Evolutionary conservation across 1,140 invertebrate genomes (phyloP).

Genomic region (Maniola jurtina): DNA sequence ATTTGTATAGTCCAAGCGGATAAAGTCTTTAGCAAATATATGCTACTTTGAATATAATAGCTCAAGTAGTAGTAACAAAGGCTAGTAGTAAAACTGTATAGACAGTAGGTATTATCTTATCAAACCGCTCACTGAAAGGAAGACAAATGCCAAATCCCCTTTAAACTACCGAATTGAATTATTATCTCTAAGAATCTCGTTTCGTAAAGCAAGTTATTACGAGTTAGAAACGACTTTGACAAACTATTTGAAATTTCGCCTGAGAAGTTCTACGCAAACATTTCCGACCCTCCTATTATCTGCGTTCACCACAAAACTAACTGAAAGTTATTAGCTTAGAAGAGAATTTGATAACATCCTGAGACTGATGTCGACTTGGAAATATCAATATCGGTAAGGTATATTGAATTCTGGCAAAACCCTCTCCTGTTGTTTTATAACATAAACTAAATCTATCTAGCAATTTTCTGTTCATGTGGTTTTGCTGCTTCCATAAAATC

Average conservation of each 20-base stretch:
- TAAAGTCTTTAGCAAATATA: too few relatives aligned
- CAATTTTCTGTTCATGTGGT: too few relatives aligned
- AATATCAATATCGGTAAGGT: slow-evolving; percentile 5
- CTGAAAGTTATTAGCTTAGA: slow-evolving; percentile 14
- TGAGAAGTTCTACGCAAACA: slow-evolving; percentile 14
- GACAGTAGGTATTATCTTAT: not conserved
- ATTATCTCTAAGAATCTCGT: slow-evolving; percentile 2
- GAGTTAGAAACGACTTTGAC: not conserved
- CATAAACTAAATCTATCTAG: too few relatives aligned
- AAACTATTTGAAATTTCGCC: slow-evolving; percentile 2
- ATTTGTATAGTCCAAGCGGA: too few relatives aligned
- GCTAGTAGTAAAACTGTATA: too few relatives aligned
- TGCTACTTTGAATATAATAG: too few relatives aligned
- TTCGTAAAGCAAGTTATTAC: slow-evolving; percentile 3
- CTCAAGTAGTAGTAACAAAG: too few relatives aligned
- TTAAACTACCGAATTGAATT: not conserved
- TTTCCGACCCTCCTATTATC: slow-evolving; percentile 17
- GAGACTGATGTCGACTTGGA: slow-evolving; percentile 11
- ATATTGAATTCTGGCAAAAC: not conserved
- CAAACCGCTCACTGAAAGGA: not conserved
- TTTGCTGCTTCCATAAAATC: too few relatives aligned
- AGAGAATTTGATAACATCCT: slow-evolving; percentile 17
- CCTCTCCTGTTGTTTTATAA: not conserved
- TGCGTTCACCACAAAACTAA: slow-evolving; percentile 12
- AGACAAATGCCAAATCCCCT: not conserved